These are phyloP conservation scores for Ennomos quercinarius DNA, from an alignment of 2,888 invertebrate genomes.

Conservation along the genomic window DNA sequence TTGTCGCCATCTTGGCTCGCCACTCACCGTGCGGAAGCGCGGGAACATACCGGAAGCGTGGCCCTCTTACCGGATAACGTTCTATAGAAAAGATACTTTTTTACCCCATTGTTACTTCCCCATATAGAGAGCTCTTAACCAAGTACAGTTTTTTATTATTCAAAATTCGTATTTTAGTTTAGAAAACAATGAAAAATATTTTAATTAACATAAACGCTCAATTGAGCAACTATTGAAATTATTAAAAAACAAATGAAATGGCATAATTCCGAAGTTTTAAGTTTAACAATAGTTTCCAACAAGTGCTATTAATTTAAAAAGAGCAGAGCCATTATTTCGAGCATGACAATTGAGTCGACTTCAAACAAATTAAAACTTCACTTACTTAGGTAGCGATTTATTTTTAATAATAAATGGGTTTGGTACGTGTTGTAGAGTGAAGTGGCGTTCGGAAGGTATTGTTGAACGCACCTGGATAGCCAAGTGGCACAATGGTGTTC, in stretches of 20 bases:
- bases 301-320: conserved; percentile 42
- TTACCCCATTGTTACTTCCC: conserved; percentile 64
- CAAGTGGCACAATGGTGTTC: conserved; percentile 31
- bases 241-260: conserved; percentile 31
- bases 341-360: conserved; percentile 24
- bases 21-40: conserved; percentile 68
- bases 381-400: conserved; percentile 32
- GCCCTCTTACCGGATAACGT: conserved; percentile 58
- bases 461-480: conserved; percentile 52
- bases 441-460: conserved; percentile 45
- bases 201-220: conserved; percentile 53
- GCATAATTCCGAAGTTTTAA: conserved; percentile 20
- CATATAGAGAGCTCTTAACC: conserved; percentile 55
- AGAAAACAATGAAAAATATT: conserved; percentile 44
- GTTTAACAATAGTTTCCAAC: conserved; percentile 37
- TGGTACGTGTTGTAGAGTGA: conserved; percentile 44
- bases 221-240: conserved; percentile 64
- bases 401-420: conserved; percentile 41
- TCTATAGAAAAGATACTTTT: conserved; percentile 69
- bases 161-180: conserved; percentile 37
- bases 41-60: conserved; percentile 61
- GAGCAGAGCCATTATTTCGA: conserved; percentile 32
- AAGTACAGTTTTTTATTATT: conserved; percentile 39
- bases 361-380: conserved; percentile 29
- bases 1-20: conserved; percentile 82